Evolutionary conservation across 2,888 invertebrate genomes (phyloP).

Genomic region (Anthophora plumipes): DNA sequence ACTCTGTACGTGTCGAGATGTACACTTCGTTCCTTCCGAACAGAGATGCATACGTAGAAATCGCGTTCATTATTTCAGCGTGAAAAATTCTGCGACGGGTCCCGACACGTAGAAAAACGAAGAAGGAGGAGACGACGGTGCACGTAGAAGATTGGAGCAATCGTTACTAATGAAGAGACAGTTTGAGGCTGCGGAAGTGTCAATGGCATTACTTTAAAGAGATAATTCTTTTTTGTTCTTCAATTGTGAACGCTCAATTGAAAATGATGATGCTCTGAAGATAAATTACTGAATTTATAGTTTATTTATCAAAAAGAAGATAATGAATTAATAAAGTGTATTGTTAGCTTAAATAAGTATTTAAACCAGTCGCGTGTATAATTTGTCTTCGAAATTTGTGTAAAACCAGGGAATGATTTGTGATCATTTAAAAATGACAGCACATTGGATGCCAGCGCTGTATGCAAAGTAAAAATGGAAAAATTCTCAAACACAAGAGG

Average conservation of each 20-base stretch:
- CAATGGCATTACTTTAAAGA: constrained; percentile 41
- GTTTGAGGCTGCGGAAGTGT: constrained; percentile 49
- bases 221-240: background rate
- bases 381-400: too few relatives aligned
- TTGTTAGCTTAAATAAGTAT: too few relatives aligned
- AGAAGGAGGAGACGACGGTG: constrained; percentile 26
- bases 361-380: too few relatives aligned
- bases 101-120: constrained; percentile 31
- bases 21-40: constrained; percentile 24
- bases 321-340: too few relatives aligned
- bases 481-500: too few relatives aligned
- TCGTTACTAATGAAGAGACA: constrained; percentile 56
- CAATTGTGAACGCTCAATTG: background rate
- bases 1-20: constrained; percentile 64
- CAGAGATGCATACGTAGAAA: constrained; percentile 57
- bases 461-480: too few relatives aligned
- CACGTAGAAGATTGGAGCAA: constrained; percentile 22
- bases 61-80: constrained; percentile 60
- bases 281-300: background rate
- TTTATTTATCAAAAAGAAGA: too few relatives aligned
- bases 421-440: too few relatives aligned
- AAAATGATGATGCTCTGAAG: background rate
- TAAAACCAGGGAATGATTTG: too few relatives aligned
- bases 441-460: too few relatives aligned
- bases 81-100: constrained; percentile 49